A percentile compares a stretch with the other conserved stretches of the same genome.
Evolutionary conservation across 2,888 invertebrate genomes (phyloP).

Genomic region (Scaptomyza reducta): DNA sequence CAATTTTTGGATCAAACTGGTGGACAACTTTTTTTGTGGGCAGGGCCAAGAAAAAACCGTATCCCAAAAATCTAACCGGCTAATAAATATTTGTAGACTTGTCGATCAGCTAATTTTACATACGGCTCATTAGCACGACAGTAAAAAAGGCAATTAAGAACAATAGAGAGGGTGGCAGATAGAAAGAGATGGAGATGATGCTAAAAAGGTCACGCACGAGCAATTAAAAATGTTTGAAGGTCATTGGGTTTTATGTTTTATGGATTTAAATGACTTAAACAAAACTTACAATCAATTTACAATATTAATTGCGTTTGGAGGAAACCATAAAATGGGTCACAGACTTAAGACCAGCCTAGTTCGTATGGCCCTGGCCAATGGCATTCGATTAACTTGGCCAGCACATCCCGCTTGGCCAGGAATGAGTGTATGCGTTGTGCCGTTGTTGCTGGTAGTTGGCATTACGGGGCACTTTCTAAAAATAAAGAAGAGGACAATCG

Average conservation of each 20-base stretch:
- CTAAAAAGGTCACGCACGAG: slow-evolving; percentile 21
- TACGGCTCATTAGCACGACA: slow-evolving; percentile 33
- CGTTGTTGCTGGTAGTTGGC: neutral
- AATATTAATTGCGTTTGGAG: slow-evolving; percentile 38
- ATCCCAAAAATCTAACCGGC: slow-evolving; percentile 31
- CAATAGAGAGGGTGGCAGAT: neutral
- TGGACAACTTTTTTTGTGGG: slow-evolving; percentile 49
- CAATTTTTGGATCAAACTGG: slow-evolving; percentile 42
- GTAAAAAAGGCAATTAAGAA: neutral
- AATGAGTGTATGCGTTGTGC: neutral
- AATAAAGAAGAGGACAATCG: slow-evolving; percentile 51
- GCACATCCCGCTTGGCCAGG: slow-evolving; percentile 18
- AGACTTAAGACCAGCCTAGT: slow-evolving; percentile 1
- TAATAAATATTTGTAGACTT: slow-evolving; percentile 44
- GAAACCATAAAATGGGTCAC: slow-evolving; percentile 25
- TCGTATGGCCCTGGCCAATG: slow-evolving; percentile 18
- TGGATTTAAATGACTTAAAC: slow-evolving; percentile 2
- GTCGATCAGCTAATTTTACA: slow-evolving; percentile 46
- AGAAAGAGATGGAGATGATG: neutral
- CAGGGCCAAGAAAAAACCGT: slow-evolving; percentile 5
- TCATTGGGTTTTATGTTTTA: slow-evolving; percentile 22
- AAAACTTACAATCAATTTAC: slow-evolving; percentile 47
- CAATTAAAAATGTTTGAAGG: slow-evolving; percentile 35
- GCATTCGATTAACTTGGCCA: slow-evolving; percentile 8
- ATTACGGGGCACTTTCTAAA: slow-evolving; percentile 62